Conservation (phyloP, 2,113 vertebrate species). For the Xenotilapia flavipinnis region DNA sequence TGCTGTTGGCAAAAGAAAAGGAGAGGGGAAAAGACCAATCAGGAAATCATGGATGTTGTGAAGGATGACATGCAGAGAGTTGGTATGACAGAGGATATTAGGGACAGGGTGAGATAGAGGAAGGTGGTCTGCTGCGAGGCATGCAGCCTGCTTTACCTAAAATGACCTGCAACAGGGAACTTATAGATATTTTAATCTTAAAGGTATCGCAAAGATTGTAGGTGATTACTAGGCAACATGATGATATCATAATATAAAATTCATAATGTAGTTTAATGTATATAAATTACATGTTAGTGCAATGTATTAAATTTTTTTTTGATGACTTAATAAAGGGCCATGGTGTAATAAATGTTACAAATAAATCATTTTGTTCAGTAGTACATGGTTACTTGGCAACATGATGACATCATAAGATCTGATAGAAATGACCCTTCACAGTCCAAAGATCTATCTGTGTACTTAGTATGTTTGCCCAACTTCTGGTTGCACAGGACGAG, state of each 20-base stretch:
- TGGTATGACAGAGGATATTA: background rate
- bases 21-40: background rate
- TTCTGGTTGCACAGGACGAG: background rate
- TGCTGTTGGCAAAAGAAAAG: background rate
- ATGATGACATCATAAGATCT: background rate
- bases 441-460: background rate
- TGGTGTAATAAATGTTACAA: background rate
- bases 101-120: background rate
- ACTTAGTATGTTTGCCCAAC: background rate
- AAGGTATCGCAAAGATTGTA: background rate
- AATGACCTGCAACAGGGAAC: background rate
- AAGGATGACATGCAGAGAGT: background rate
- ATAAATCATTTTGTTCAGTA: background rate
- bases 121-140: background rate
- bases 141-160: background rate
- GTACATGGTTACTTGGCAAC: background rate
- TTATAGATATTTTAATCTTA: background rate
- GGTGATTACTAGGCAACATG: background rate
- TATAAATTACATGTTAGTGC: background rate
- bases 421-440: background rate
- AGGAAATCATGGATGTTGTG: background rate
- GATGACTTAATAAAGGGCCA: background rate
- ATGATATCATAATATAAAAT: background rate
- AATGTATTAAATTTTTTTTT: rapidly evolving
- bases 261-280: background rate